Percentiles rank a stretch among this genome's conserved stretches.
Evolutionary conservation across 2,888 invertebrate species (phyloP).

Genomic region (Aleiodes alternator): DNA sequence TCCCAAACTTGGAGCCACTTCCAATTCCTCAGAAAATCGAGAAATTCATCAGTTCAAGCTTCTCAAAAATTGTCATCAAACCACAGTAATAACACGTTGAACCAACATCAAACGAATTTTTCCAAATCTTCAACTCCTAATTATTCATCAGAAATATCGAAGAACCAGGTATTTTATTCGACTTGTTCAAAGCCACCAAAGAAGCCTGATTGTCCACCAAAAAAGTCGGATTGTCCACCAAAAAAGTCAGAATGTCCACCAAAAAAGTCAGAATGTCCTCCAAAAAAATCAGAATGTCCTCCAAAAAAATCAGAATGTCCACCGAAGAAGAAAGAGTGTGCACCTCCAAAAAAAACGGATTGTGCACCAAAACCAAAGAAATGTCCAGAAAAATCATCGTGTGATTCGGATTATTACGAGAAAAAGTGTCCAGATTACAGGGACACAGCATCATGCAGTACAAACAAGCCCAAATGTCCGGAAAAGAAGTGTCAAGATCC

Average conservation of each 20-base stretch:
- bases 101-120: neutral
- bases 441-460: slow-evolving; percentile 5
- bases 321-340: neutral
- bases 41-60: neutral
- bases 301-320: no score
- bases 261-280: neutral
- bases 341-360: neutral
- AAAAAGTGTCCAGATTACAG: neutral
- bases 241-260: neutral
- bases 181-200: slow-evolving; percentile 20
- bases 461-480: slow-evolving; percentile 16
- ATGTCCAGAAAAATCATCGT: neutral
- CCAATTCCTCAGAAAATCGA: neutral
- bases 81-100: no score
- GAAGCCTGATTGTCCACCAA: slow-evolving; percentile 10
- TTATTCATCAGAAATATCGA: neutral
- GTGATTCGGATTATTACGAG: neutral
- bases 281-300: no score
- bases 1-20: slow-evolving; percentile 14
- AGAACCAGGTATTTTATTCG: slow-evolving; percentile 18
- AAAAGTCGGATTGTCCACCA: neutral
- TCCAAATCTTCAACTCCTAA: neutral
- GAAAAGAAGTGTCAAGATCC: slow-evolving; percentile 6
- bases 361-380: slow-evolving; percentile 18
- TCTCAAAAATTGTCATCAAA: neutral